These are phyloP conservation scores for Meiosimyza platycephala DNA, from an alignment of 2,888 invertebrate species.

Conservation along the genomic window DNA sequence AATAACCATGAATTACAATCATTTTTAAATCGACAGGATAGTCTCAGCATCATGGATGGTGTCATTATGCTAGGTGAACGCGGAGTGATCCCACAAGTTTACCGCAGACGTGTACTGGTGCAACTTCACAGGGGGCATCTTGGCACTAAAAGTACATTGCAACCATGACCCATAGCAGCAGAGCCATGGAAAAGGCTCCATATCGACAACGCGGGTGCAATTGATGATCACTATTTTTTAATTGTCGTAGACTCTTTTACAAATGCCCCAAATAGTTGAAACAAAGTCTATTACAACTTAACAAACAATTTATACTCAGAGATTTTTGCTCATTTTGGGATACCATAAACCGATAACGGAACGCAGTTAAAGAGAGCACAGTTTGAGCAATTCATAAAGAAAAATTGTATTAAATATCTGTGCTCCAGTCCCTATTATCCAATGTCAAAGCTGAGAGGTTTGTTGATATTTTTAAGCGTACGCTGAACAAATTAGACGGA, in stretches of 20 bases:
- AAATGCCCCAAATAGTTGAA: slow-evolving; percentile 63
- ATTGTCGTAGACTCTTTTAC: slow-evolving; percentile 62
- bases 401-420: slow-evolving; percentile 38
- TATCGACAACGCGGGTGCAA: slow-evolving; percentile 64
- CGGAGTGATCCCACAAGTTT: too few species aligned
- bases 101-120: too few species aligned
- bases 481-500: slow-evolving; percentile 40
- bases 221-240: slow-evolving; percentile 49
- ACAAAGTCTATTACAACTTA: slow-evolving; percentile 43
- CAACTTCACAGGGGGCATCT: too few species aligned
- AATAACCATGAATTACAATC: too few species aligned
- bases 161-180: slow-evolving; percentile 48
- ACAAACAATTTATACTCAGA: slow-evolving; percentile 40
- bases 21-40: too few species aligned
- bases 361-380: slow-evolving; percentile 36
- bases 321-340: slow-evolving; percentile 45
- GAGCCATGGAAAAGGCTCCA: slow-evolving; percentile 62
- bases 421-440: slow-evolving; percentile 38
- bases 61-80: too few species aligned
- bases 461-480: slow-evolving; percentile 45
- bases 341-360: slow-evolving; percentile 36
- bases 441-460: slow-evolving; percentile 46
- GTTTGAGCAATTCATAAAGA: slow-evolving; percentile 29
- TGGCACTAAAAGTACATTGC: slow-evolving; percentile 44
- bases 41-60: too few species aligned